Conservation (phyloP, 2,888 invertebrate genomes). For the Rutpela maculata region DNA sequence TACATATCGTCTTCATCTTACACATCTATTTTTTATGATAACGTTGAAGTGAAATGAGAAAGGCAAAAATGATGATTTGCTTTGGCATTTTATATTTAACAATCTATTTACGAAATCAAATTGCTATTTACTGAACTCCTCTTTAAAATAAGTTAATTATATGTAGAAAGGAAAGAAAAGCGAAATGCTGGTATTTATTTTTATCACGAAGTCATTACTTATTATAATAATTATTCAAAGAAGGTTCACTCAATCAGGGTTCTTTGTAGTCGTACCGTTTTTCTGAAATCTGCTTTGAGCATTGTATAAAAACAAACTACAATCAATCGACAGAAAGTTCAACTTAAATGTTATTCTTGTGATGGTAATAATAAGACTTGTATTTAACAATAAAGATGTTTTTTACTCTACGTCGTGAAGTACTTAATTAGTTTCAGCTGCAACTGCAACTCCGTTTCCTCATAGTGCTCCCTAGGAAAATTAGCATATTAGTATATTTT, state of each 20-base stretch:
- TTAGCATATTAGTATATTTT: no score
- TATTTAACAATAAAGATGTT: no score
- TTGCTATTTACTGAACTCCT: not conserved
- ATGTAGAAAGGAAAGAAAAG: constrained; percentile 17
- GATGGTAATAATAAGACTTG: no score
- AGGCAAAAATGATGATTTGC: constrained; percentile 12
- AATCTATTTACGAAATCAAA: constrained; percentile 24
- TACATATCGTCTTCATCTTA: not conserved
- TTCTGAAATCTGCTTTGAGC: no score
- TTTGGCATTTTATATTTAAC: not conserved
- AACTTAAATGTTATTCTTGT: no score
- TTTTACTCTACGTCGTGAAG: no score
- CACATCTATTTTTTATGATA: not conserved
- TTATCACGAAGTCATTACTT: not conserved
- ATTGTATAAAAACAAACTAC: no score
- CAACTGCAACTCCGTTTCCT: no score
- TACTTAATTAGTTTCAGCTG: no score
- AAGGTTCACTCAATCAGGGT: not conserved
- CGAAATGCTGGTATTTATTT: not conserved
- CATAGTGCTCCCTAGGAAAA: no score
- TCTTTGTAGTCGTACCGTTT: not conserved
- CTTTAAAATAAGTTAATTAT: constrained; percentile 10
- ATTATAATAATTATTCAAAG: not conserved
- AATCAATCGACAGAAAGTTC: no score
- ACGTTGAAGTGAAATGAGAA: constrained; percentile 16